Conservation (phyloP, 2,888 invertebrate species). For the Amiota minor region DNA sequence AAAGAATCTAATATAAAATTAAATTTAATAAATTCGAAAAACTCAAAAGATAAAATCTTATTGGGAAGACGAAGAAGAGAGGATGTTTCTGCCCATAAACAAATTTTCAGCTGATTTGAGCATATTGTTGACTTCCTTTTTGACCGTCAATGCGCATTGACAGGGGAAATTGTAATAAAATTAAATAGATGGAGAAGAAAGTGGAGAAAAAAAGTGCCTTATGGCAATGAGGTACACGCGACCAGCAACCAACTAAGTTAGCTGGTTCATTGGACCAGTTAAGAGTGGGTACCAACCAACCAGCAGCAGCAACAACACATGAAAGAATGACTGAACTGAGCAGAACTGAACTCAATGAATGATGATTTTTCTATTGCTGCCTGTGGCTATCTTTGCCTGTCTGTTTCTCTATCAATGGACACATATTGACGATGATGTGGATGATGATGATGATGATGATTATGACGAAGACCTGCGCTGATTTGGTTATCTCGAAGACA, state of each 20-base stretch:
- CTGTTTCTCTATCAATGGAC: too few relatives aligned
- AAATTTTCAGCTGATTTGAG: conserved; percentile 43
- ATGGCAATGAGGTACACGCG: conserved; percentile 12
- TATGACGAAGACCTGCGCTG: conserved; percentile 40
- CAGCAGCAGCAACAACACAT: too few relatives aligned
- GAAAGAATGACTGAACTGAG: neutral
- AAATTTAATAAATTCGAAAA: conserved; percentile 55
- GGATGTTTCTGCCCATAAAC: conserved; percentile 20
- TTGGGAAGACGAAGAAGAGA: conserved; percentile 1
- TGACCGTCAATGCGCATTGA: conserved; percentile 24
- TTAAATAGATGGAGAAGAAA: too few relatives aligned
- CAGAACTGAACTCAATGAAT: conserved; percentile 26
- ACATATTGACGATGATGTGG: neutral
- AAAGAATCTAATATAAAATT: conserved; percentile 21
- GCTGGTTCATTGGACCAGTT: neutral
- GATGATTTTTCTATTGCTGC: conserved; percentile 28
- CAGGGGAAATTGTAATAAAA: too few relatives aligned
- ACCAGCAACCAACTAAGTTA: neutral
- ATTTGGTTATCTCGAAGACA: conserved; percentile 63
- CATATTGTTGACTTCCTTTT: conserved; percentile 50
- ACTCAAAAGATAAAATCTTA: conserved; percentile 20
- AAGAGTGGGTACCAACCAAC: neutral
- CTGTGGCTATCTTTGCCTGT: conserved; percentile 33
- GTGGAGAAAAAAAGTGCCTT: neutral
- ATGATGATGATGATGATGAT: neutral